Percentiles rank a stretch among this genome's conserved stretches.
Conservation (phyloP, 2,113 vertebrate genomes). For the Platycercus adscitus region DNA sequence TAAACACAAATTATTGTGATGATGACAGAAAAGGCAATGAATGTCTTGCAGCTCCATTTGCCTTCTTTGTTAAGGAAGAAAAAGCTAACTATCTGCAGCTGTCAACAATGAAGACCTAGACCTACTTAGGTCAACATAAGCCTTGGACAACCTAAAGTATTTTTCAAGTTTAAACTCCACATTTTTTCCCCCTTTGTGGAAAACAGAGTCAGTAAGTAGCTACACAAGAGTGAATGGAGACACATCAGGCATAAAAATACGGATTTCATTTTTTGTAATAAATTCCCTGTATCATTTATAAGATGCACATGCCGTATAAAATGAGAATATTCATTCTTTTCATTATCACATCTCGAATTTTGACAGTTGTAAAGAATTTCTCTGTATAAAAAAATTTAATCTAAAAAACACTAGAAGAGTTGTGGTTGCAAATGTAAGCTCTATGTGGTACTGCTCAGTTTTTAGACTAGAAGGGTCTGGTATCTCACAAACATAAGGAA, state of each 20-base stretch:
- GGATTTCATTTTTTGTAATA: background rate
- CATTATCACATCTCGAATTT: background rate
- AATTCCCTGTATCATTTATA: background rate
- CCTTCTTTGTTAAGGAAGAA: conserved; percentile 69
- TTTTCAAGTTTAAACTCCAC: conserved; percentile 16
- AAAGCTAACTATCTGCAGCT: conserved; percentile 71
- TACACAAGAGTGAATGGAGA: conserved; percentile 15
- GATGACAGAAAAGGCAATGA: conserved; percentile 61
- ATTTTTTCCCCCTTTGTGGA: background rate
- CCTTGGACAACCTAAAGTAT: conserved; percentile 62
- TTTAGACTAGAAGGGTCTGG: background rate
- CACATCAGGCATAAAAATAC: background rate
- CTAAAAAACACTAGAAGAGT: background rate
- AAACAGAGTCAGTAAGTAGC: background rate
- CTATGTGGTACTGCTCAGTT: background rate
- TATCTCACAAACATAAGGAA: background rate
- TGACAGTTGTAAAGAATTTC: background rate
- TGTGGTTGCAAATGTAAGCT: background rate
- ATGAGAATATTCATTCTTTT: background rate
- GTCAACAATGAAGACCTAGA: conserved; percentile 60
- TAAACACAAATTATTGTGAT: conserved; percentile 70
- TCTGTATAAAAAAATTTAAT: background rate
- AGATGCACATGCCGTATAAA: background rate
- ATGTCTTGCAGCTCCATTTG: conserved; percentile 54
- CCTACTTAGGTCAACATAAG: conserved; percentile 60